Base-by-base conservation (phyloP, 30 jellyfish, hydroid and myxozoan species). In the Hydractinia symbiolongicarpus region DNA sequence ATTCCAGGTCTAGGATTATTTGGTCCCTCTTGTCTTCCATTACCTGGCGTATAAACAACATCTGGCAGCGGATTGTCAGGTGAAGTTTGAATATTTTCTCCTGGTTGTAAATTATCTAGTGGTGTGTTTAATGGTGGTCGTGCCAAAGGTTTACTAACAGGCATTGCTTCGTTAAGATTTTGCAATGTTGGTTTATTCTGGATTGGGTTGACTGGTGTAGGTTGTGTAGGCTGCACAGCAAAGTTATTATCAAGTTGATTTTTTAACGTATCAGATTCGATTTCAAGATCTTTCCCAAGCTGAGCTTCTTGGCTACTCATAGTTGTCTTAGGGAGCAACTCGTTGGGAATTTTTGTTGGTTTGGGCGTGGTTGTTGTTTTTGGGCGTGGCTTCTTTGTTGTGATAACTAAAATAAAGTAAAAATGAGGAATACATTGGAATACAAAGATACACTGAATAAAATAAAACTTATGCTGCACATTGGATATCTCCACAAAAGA, bases 311-410 rank as follows among this genome's bases (percentile, higher is more conserved):
- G 52, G 19, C 52, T 64, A 64, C 74, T 64, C 9, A 64, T 64
- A 44, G 74, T 64, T 13, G 74, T 64, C 74, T 64, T 64, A n/a
- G 74, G 74, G 8, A 64, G 17, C 74, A 64, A 64, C 8, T 44
- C 74, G 19, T 13, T 64, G 19, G 74, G 74, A 64, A 64, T 4
- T 64, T 44, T 64, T 64, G 74, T 64, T 64, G 74, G 74, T 64
- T 51, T 64, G 19, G 74, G 74, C 7, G 74, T 64, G 19, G 74
- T 64, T 6, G 74, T 64, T 64, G 74, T 64, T 64, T 13, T 64
- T 64, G 44, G 44, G 44, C 74, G 74, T 64, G 74, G 19, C 8
- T 44, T 64, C 4, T 44, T 44, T n/a, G 17, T 8, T 64, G 74
- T 64, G 19, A 64, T 51, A 44, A 64, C 74, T 64, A 51, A 64